Conservation (phyloP, 92 coral and sea anemone genomes). For the Parazoanthus swiftii region DNA sequence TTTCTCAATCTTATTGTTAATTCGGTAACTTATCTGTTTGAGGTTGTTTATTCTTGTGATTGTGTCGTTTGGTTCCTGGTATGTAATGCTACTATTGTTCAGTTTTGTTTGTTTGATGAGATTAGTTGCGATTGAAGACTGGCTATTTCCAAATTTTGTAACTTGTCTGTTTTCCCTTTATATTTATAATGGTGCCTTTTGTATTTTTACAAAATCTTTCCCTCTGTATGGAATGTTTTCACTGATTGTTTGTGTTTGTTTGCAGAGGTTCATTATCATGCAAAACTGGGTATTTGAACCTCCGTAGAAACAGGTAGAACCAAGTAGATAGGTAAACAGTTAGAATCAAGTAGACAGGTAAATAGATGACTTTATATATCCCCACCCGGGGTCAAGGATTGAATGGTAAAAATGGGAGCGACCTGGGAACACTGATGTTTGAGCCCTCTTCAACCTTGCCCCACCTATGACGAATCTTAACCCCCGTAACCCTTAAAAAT, state of each 20-base stretch:
- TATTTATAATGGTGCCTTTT: too few species aligned
- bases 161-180: too few species aligned
- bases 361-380: constrained; percentile 33
- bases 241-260: constrained; percentile 28
- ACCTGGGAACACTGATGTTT: constrained; percentile 53
- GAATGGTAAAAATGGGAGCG: constrained; percentile 51
- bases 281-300: constrained; percentile 52
- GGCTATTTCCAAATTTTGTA: too few species aligned
- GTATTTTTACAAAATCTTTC: too few species aligned
- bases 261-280: constrained; percentile 16
- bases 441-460: constrained; percentile 50
- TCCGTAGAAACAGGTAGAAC: constrained; percentile 20
- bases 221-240: constrained; percentile 12
- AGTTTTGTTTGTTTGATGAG: too few species aligned
- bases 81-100: too few species aligned
- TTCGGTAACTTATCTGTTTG: too few species aligned
- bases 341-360: constrained; percentile 12
- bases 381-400: constrained; percentile 56
- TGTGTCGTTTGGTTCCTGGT: too few species aligned
- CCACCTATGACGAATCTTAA: constrained; percentile 49
- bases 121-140: too few species aligned
- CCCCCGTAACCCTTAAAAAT: constrained; percentile 30
- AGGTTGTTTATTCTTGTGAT: too few species aligned
- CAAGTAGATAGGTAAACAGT: constrained; percentile 22
- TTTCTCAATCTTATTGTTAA: too few species aligned